These are phyloP conservation scores for Diorhabda sublineata DNA, from an alignment of 1,140 invertebrate species.

Conservation along the genomic window DNA sequence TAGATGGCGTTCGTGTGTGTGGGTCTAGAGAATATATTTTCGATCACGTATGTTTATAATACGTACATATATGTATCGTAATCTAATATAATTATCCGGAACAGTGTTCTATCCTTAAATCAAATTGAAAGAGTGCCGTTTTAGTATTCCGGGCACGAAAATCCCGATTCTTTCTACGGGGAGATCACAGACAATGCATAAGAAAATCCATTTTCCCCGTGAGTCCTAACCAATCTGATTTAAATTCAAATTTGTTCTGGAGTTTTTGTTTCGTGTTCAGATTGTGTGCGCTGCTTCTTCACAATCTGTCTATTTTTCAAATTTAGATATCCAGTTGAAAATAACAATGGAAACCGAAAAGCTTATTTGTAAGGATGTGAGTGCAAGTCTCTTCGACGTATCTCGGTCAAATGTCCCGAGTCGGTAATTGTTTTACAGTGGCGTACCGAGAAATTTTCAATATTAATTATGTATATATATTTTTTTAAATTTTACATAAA, in stretches of 20 bases:
- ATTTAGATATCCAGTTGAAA: slow-evolving; percentile 2
- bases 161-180: neutral
- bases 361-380: neutral
- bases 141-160: neutral
- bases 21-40: too few species aligned
- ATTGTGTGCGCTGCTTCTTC: neutral
- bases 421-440: neutral
- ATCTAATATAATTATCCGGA: neutral
- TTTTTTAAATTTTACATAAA: too few species aligned
- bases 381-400: neutral
- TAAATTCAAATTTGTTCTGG: slow-evolving; percentile 10
- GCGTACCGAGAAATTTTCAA: too few species aligned
- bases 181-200: slow-evolving; percentile 1
- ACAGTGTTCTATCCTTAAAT: neutral
- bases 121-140: neutral
- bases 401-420: neutral
- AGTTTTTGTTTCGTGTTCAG: neutral
- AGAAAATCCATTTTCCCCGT: slow-evolving; percentile 1
- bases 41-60: too few species aligned
- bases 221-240: slow-evolving; percentile 8
- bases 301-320: neutral
- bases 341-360: neutral
- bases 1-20: too few species aligned
- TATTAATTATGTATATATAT: too few species aligned
- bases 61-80: too few species aligned